Conservation (phyloP, 2,797 vertebrate species). For the Sarcophilus harrisii region DNA sequence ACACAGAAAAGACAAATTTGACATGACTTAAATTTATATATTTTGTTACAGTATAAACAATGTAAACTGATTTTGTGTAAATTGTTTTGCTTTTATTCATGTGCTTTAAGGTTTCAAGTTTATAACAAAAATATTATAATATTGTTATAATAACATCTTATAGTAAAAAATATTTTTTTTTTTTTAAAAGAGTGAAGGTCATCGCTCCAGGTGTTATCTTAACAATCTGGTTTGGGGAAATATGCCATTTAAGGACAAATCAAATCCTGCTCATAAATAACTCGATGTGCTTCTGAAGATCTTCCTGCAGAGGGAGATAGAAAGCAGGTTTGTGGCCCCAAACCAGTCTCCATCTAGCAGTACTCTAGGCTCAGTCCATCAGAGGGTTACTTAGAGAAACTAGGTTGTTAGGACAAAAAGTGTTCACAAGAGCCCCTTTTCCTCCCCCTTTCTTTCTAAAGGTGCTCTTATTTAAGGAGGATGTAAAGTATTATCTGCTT, state of each 20-base stretch:
- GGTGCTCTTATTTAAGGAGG: not conserved
- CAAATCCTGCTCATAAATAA: not conserved
- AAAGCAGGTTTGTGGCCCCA: not conserved
- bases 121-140: not conserved
- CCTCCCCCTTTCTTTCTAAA: not conserved
- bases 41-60: not conserved
- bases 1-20: not conserved
- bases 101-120: not conserved
- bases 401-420: not conserved
- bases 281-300: not conserved
- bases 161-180: not conserved
- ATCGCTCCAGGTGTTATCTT: too few species aligned
- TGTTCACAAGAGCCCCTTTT: not conserved
- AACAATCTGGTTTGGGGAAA: not conserved
- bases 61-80: not conserved
- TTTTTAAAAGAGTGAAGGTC: not conserved
- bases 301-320: not conserved
- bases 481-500: not conserved
- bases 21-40: not conserved
- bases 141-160: not conserved
- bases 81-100: not conserved
- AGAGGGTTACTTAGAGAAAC: not conserved
- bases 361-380: not conserved
- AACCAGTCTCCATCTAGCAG: not conserved
- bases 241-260: not conserved